These are phyloP conservation scores for Drosophila teissieri DNA, from an alignment of 1,140 invertebrate species.

Conservation along the genomic window DNA sequence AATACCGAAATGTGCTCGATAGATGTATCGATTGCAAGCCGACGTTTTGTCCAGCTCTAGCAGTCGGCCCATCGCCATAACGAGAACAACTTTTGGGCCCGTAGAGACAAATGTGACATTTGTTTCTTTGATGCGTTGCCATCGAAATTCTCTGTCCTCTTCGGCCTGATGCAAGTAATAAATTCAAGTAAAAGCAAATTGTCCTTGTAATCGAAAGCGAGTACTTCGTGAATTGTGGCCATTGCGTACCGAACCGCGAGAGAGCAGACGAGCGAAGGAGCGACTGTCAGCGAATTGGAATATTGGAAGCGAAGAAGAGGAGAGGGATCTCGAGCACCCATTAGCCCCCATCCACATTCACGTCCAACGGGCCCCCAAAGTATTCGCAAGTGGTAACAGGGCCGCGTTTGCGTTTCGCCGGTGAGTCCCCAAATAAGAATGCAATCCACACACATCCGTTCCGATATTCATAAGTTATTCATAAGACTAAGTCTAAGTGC, in stretches of 20 bases:
- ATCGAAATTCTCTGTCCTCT: slow-evolving; percentile 68
- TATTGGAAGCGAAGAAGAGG: not conserved
- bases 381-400: slow-evolving; percentile 17
- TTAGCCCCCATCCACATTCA: not conserved
- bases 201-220: slow-evolving; percentile 20
- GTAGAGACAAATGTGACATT: slow-evolving; percentile 29
- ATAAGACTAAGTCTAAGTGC: slow-evolving; percentile 22
- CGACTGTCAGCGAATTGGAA: not conserved
- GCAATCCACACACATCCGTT: not conserved
- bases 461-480: slow-evolving; percentile 16
- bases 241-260: slow-evolving; percentile 17
- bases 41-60: not conserved
- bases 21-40: not conserved
- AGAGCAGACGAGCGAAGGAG: not conserved
- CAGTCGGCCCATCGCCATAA: slow-evolving; percentile 8
- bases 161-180: slow-evolving; percentile 55
- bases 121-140: slow-evolving; percentile 59
- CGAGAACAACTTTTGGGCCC: slow-evolving; percentile 8
- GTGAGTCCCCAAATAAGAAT: slow-evolving; percentile 25
- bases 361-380: slow-evolving; percentile 16
- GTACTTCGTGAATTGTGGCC: slow-evolving; percentile 7
- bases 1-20: too few species aligned
- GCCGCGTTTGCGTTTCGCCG: slow-evolving; percentile 29
- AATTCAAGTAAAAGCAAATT: slow-evolving; percentile 63
- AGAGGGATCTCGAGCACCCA: slow-evolving; percentile 14